Evolutionary conservation across 2,797 vertebrate genomes (phyloP).

Genomic region (Sparus aurata): DNA sequence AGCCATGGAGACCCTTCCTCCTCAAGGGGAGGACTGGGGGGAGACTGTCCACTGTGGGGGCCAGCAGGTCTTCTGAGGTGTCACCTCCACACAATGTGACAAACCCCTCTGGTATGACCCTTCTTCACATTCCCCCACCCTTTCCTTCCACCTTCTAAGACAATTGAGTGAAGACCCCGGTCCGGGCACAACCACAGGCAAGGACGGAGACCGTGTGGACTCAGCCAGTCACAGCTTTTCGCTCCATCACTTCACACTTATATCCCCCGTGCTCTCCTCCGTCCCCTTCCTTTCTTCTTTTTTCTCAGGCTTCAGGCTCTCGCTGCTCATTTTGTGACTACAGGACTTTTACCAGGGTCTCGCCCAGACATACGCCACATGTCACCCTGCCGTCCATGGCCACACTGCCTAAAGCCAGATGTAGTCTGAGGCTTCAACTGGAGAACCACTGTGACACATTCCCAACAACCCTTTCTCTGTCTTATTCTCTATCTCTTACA

Average conservation of each 20-base stretch:
- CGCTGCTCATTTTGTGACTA: conserved; percentile 79
- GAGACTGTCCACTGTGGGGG: conserved; percentile 72
- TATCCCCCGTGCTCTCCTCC: conserved; percentile 41
- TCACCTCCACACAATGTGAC: conserved; percentile 84
- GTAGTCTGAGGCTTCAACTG: conserved; percentile 67
- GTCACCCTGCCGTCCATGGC: conserved; percentile 73
- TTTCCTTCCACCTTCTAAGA: conserved; percentile 65
- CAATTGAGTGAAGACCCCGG: conserved; percentile 77
- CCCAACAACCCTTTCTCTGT: conserved; percentile 54
- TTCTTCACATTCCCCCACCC: conserved; percentile 72
- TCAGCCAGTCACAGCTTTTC: conserved; percentile 73
- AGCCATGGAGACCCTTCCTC: conserved; percentile 65
- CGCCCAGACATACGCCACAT: conserved; percentile 84
- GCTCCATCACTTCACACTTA: conserved; percentile 81
- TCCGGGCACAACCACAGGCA: conserved; percentile 82
- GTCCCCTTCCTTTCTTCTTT: conserved; percentile 50
- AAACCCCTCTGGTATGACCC: conserved; percentile 78
- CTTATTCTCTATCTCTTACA: conserved; percentile 31
- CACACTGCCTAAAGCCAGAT: conserved; percentile 70
- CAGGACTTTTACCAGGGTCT: conserved; percentile 82
- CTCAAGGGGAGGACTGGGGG: conserved; percentile 69
- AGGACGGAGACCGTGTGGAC: conserved; percentile 76
- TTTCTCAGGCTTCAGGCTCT: conserved; percentile 71
- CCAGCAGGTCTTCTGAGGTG: conserved; percentile 78
- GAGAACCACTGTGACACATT: conserved; percentile 66